Conservation (phyloP, 64 coral and sea anemone species). For the Trachythela sp. region DNA sequence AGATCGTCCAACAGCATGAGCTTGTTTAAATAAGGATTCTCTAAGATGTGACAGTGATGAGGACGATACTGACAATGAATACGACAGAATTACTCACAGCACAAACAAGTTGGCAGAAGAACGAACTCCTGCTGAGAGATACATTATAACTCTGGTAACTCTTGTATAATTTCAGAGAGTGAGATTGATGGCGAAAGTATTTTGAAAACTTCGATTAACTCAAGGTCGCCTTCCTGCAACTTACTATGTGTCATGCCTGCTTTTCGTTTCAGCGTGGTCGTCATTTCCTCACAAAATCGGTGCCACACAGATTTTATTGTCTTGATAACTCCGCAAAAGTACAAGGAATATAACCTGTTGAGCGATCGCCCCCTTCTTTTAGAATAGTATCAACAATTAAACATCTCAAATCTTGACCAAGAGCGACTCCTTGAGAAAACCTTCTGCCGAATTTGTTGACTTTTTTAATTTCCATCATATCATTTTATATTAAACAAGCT, state of each 20-base stretch:
- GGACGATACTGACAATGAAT: too few relatives aligned
- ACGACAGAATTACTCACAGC: too few relatives aligned
- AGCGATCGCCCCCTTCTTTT: constrained; percentile 18
- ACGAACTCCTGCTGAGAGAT: too few relatives aligned
- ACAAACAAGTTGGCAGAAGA: too few relatives aligned
- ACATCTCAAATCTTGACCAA: constrained; percentile 33
- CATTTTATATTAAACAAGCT: not conserved
- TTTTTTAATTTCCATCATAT: not conserved
- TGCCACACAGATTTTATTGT: constrained; percentile 36
- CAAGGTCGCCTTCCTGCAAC: constrained; percentile 26
- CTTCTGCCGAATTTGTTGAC: constrained; percentile 38
- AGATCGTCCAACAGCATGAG: too few relatives aligned
- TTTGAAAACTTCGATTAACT: constrained; percentile 32
- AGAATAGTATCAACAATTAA: constrained; percentile 32
- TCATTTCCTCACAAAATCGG: constrained; percentile 18
- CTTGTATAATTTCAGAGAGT: constrained; percentile 17
- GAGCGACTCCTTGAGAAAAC: constrained; percentile 26
- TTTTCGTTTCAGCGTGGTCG: not conserved
- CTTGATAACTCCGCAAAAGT: not conserved
- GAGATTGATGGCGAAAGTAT: not conserved
- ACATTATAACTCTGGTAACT: not conserved
- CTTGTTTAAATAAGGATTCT: too few relatives aligned
- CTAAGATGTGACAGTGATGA: too few relatives aligned
- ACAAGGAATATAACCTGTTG: constrained; percentile 41
- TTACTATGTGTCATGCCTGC: constrained; percentile 35